phyloP scores from a whole-genome alignment of 2,113 vertebrate genomes.

The Cyanoramphus novaezelandiae region DNA sequence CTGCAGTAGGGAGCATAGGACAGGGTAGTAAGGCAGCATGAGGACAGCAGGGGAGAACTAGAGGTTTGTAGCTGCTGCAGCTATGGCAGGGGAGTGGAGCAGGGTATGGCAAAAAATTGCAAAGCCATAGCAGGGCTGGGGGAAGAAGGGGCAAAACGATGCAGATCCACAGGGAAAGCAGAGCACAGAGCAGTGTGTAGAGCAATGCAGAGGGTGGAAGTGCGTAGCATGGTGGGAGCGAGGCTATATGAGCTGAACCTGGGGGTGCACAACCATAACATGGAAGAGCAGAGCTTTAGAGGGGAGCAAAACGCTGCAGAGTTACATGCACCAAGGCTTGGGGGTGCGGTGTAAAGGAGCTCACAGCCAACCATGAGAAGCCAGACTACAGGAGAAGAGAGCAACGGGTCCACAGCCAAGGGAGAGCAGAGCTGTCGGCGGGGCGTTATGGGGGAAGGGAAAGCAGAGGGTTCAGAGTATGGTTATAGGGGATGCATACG shows the following conservation, averaged over 20 bases:
- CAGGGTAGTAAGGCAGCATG: background rate
- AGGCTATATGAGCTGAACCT: background rate
- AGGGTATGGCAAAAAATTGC: background rate
- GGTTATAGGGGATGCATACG: background rate
- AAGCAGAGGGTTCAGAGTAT: background rate
- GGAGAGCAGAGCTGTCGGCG: background rate
- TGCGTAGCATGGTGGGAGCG: background rate
- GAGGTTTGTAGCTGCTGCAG: background rate
- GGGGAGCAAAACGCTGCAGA: background rate
- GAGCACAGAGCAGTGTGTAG: background rate
- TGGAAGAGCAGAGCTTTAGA: background rate
- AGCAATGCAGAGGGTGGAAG: background rate
- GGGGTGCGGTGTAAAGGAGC: too few relatives aligned
- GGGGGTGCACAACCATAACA: background rate
- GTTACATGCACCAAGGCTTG: background rate
- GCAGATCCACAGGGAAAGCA: background rate
- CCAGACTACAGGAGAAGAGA: background rate
- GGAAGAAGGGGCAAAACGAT: background rate
- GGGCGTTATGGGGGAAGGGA: background rate
- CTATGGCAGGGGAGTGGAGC: background rate
- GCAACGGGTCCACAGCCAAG: background rate
- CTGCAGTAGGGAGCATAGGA: background rate
- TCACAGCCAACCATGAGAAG: background rate
- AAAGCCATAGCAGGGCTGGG: background rate
- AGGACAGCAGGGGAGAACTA: background rate